These are phyloP conservation scores for Callionymus lyra DNA, from an alignment of 2,113 vertebrate species.

Conservation along the genomic window DNA sequence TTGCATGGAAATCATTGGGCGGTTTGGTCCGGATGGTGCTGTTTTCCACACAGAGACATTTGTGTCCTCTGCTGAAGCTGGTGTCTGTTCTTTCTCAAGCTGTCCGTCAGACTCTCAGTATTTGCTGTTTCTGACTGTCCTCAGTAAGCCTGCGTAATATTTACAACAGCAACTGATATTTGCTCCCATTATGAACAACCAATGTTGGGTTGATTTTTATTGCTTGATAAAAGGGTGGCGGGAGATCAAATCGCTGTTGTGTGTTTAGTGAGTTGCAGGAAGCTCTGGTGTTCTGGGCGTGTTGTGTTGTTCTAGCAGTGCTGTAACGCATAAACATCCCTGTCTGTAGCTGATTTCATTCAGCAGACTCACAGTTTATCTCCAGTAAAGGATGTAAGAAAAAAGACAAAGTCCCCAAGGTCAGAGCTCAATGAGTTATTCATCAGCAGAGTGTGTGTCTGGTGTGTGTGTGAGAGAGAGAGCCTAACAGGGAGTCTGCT, in stretches of 20 bases:
- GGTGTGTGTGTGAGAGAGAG: slow-evolving; percentile 5
- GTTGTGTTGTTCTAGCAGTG: slow-evolving; percentile 33
- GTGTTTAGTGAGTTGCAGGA: neutral
- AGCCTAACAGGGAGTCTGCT: slow-evolving; percentile 12
- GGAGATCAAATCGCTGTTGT: neutral
- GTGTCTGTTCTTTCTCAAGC: slow-evolving; percentile 27
- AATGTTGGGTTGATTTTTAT: neutral
- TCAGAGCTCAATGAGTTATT: slow-evolving; percentile 56
- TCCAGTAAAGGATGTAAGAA: neutral
- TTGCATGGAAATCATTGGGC: too few relatives aligned
- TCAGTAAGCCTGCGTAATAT: slow-evolving; percentile 34
- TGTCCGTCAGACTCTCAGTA: slow-evolving; percentile 30
- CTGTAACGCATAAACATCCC: slow-evolving; percentile 2
- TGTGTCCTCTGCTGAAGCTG: slow-evolving; percentile 6
- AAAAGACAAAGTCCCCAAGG: slow-evolving; percentile 56
- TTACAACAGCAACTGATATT: slow-evolving; percentile 13
- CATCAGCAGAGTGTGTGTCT: slow-evolving; percentile 23
- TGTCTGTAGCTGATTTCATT: slow-evolving; percentile 45
- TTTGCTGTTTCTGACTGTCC: slow-evolving; percentile 42
- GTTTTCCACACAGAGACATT: slow-evolving; percentile 1
- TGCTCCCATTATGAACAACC: slow-evolving; percentile 15
- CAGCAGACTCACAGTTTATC: slow-evolving; percentile 29
- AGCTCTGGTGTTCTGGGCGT: slow-evolving; percentile 28
- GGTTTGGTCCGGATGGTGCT: too few relatives aligned
- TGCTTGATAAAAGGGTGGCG: too few relatives aligned